Base-by-base conservation (phyloP, 1,140 invertebrate species). In the Brachionus plicatilis region DNA sequence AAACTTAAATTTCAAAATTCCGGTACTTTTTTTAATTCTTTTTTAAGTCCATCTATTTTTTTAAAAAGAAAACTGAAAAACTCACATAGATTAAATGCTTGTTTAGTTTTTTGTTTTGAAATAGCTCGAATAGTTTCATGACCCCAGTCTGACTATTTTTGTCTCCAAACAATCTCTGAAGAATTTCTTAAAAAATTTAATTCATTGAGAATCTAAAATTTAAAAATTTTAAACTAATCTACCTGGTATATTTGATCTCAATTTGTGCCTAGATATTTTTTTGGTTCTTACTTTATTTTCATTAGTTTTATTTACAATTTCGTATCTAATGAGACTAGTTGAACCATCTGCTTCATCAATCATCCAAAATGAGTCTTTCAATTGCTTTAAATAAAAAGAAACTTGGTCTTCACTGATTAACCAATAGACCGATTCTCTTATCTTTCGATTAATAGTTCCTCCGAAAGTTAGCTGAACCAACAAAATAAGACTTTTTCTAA, bases 381-480 rank as follows among this genome's bases (percentile, higher is more conserved):
- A 92, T 17, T 93, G 90, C 85, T 94, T 93, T 50, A 94, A 93
- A 88, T 96, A 96, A 88, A 94, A 95, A 86, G 95, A 93, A 83
- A 96, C 88, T 94, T 95, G 96, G 75, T 94, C 92, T 88, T 96
- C 95, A 27, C 94, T 95, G 87, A 95, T 94, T 82, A 95, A 89
- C 93, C 94, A 95, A 12, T 92, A 92, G 72, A 96, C 93, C 0
- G 93, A 95, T 86, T 96, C 95, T 85, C 94, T 92, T 53, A 96
- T 93, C 92, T 96, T 95, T 86, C 93, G 93, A 88, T 95, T 96
- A 66, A 96, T 96, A 27, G 94, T 96, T 85, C 94, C 91, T 7
- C 95, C 95, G 89, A 95, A 96, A 0, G 94, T 95, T 66, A 96
- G 93, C 89, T 97, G 95, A 7, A 96, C 95, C 90, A 96, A 96